Conservation (phyloP, 2,888 invertebrate genomes). For the Baronia brevicornis region DNA sequence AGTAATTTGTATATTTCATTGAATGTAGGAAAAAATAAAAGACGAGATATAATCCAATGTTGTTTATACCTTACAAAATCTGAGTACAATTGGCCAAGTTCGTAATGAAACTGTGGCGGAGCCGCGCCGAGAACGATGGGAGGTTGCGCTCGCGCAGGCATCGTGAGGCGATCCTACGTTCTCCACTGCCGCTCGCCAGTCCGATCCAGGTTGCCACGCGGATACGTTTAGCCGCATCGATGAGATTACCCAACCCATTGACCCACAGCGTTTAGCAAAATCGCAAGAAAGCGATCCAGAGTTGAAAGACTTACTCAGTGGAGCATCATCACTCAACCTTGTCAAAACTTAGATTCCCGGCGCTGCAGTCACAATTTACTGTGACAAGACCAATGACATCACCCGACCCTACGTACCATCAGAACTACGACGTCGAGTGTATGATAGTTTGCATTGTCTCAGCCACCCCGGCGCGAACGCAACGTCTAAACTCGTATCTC, state of each 20-base stretch:
- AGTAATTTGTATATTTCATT: constrained; percentile 35
- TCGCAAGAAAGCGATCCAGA: constrained; percentile 7
- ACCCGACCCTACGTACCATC: constrained; percentile 8
- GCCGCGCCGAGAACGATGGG: too few species aligned
- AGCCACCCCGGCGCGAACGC: constrained; percentile 18
- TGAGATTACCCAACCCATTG: background rate
- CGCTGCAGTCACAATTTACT: constrained; percentile 7
- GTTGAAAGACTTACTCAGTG: background rate
- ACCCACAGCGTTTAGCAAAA: constrained; percentile 2
- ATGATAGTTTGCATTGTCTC: constrained; percentile 14
- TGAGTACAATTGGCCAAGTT: constrained; percentile 7
- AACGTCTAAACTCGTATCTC: constrained; percentile 14
- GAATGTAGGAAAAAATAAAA: constrained; percentile 35
- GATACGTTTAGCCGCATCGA: constrained; percentile 12
- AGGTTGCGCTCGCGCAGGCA: too few species aligned
- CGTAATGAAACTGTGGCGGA: too few species aligned
- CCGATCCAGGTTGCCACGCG: too few species aligned
- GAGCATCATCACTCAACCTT: constrained; percentile 5
- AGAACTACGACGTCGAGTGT: constrained; percentile 2
- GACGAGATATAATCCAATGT: constrained; percentile 24
- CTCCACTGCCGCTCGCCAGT: too few species aligned
- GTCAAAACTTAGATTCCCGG: constrained; percentile 7
- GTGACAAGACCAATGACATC: constrained; percentile 6
- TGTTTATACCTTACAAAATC: constrained; percentile 5
- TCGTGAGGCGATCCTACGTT: too few species aligned